Conservation (phyloP, 2,797 vertebrate genomes). For the Emys orbicularis region DNA sequence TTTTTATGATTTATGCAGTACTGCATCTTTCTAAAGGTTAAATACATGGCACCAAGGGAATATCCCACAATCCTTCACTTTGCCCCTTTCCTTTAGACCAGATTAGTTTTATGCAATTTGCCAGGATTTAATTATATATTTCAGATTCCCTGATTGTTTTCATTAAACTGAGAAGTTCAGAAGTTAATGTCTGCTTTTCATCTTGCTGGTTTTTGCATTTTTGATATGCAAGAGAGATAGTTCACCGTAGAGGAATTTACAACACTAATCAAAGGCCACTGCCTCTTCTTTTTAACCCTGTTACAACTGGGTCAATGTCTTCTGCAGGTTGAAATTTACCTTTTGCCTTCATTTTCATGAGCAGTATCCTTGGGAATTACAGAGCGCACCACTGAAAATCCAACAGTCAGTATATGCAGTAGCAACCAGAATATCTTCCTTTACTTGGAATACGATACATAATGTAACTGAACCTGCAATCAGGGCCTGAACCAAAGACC, state of each 20-base stretch:
- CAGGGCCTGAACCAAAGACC: background rate
- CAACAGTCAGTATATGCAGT: background rate
- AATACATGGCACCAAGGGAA: background rate
- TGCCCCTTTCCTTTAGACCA: background rate
- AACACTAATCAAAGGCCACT: background rate
- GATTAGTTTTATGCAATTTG: background rate
- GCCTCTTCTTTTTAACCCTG: background rate
- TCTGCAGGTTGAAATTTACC: background rate
- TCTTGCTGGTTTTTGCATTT: conserved; percentile 14
- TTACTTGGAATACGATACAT: background rate
- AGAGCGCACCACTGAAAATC: background rate
- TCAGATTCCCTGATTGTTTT: conserved; percentile 16
- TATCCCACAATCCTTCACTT: background rate
- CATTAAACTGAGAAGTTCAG: background rate
- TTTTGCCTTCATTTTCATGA: background rate
- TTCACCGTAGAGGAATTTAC: background rate
- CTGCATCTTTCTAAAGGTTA: conserved; percentile 49
- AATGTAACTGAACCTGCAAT: background rate
- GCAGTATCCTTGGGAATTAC: background rate
- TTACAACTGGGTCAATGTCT: background rate
- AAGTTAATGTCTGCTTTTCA: conserved; percentile 14
- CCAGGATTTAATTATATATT: conserved; percentile 24
- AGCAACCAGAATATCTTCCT: background rate
- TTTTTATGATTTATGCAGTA: conserved; percentile 37
- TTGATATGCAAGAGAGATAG: background rate